Percentiles rank a stretch among this genome's conserved stretches.
These are phyloP conservation scores for Phalera bucephala DNA, from an alignment of 2,888 invertebrate genomes.

Conservation along the genomic window DNA sequence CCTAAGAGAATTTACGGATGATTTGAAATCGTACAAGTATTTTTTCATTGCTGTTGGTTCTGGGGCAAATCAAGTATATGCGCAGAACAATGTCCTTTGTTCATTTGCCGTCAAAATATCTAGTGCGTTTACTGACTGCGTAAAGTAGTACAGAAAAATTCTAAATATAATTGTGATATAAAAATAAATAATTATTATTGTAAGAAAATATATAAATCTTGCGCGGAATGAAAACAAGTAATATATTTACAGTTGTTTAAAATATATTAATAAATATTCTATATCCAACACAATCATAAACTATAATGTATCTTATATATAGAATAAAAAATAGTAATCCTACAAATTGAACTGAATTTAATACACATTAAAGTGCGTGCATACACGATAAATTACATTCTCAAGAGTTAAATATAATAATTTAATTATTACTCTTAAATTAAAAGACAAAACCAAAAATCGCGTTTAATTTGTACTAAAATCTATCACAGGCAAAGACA, in stretches of 20 bases:
- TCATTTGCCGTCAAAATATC: too few species aligned
- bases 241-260: conserved; percentile 6
- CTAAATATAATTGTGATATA: conserved; percentile 1
- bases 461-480: background rate
- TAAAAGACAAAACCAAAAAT: too few species aligned
- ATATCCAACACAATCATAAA: conserved; percentile 2
- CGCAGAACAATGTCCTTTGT: too few species aligned
- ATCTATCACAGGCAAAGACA: conserved; percentile 5
- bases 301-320: background rate
- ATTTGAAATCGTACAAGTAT: too few species aligned
- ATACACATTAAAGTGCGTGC: background rate
- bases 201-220: conserved; percentile 21
- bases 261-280: conserved; percentile 4
- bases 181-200: conserved; percentile 6
- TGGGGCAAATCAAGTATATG: too few species aligned
- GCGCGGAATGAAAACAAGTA: conserved; percentile 35
- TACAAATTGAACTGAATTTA: background rate
- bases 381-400: background rate
- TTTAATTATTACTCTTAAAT: too few species aligned
- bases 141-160: too few species aligned
- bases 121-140: too few species aligned
- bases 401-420: too few species aligned
- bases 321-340: background rate
- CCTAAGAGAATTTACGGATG: too few species aligned
- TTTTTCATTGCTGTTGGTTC: too few species aligned